Conservation (phyloP, 1,140 invertebrate genomes). For the Hirudo medicinalis region DNA sequence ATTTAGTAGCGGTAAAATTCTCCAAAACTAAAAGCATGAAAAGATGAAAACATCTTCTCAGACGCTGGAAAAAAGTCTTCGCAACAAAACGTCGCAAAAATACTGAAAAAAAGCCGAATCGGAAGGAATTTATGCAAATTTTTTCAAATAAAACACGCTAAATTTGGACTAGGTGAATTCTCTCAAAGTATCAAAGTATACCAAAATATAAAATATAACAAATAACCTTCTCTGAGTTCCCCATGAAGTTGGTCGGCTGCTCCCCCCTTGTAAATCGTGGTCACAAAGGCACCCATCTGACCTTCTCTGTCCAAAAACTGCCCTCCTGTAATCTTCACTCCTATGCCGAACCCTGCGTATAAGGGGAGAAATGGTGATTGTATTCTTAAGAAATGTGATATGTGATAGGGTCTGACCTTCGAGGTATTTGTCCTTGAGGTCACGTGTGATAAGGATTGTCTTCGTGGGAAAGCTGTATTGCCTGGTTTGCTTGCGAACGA, state of each 20-base stretch:
- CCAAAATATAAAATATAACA: background rate
- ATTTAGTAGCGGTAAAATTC: too few species aligned
- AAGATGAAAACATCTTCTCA: background rate
- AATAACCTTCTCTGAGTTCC: slow-evolving; percentile 49
- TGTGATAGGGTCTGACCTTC: slow-evolving; percentile 39
- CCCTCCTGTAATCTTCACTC: slow-evolving; percentile 52
- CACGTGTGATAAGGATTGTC: slow-evolving; percentile 48
- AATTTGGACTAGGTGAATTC: background rate
- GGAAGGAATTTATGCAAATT: background rate
- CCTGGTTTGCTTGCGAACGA: slow-evolving; percentile 22
- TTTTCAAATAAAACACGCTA: background rate
- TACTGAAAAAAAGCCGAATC: background rate
- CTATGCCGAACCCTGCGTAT: slow-evolving; percentile 42
- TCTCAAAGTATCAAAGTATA: background rate
- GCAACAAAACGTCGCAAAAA: background rate
- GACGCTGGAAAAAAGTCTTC: background rate
- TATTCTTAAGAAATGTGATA: background rate
- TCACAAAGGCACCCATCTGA: slow-evolving; percentile 49
- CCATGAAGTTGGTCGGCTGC: slow-evolving; percentile 48
- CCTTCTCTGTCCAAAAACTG: slow-evolving; percentile 46
- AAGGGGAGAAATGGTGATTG: background rate
- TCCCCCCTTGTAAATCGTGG: slow-evolving; percentile 47
- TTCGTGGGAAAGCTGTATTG: slow-evolving; percentile 41
- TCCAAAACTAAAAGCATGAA: too few species aligned
- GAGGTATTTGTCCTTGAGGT: slow-evolving; percentile 48